Base-by-base conservation (phyloP, 2,888 invertebrate genomes). In the Thelaira solivaga region DNA sequence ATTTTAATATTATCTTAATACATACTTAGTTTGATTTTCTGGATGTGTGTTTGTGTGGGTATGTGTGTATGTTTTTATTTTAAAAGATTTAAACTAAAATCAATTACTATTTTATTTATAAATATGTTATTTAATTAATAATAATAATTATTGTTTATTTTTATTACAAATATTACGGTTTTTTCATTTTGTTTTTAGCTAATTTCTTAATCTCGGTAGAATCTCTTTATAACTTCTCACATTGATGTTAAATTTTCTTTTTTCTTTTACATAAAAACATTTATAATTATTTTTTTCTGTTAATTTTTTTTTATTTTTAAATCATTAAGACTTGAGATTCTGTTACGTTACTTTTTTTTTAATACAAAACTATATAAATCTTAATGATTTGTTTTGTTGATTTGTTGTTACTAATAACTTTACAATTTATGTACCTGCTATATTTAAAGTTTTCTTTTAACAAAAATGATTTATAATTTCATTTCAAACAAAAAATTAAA, bases 321-420 rank as follows among this genome's bases (percentile, higher is more conserved):
- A 53, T 64, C 8, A 39, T 67, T 53, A 26, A 61, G 65, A 43
- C 20, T 72, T 74, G 78, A 74, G 74, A 78, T 78, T 78, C 78
- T 74, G 34, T 43, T 76, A n/a, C 61, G 2, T 34, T 34, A 1
- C 4, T 39, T 16, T 39, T 39, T 39, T 41, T 76, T 68, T 76
- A 68, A 72, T 76, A 77, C 77, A 80, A 80, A 80, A 76, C 68
- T 74, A 76, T 73, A 80, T 74, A 67, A 67, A 74, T 61, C 67
- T 67, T 45, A 39, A 26, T 11, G 41, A 71, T 69, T 75, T 67
- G 39, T 64, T 61, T 74, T 10, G n/a, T 29, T 43, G 53, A 47
- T 51, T 49, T 75, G 4, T 34, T 10, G n/a, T n/a, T n/a, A 31
- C 55, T 47, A 36, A 24, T 47, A 43, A 53, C 29, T 59, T 55